Evolutionary conservation across 2,888 invertebrate genomes (phyloP).

Genomic region (Tetragnatha montana): DNA sequence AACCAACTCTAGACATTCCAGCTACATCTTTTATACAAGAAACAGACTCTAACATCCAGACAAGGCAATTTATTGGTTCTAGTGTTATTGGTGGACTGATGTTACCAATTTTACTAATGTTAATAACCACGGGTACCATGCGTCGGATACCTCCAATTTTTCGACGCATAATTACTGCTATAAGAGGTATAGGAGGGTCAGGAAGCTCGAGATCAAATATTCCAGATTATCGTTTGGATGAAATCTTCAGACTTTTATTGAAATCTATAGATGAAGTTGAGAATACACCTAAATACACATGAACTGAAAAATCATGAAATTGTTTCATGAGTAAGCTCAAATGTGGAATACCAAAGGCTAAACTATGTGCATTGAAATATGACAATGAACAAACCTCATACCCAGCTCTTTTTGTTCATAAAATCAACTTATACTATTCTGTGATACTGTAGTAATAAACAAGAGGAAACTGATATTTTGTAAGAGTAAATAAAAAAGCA

Average conservation of each 20-base stretch:
- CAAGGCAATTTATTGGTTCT: conserved; percentile 62
- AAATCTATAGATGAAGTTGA: background rate
- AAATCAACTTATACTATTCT: too few relatives aligned
- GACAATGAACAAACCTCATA: too few relatives aligned
- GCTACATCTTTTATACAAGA: background rate
- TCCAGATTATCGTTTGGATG: conserved; percentile 22
- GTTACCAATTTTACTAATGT: conserved; percentile 62
- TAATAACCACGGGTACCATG: conserved; percentile 39
- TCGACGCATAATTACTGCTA: conserved; percentile 40
- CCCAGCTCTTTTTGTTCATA: too few relatives aligned
- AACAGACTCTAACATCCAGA: background rate
- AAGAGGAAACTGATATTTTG: too few relatives aligned
- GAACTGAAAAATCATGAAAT: background rate
- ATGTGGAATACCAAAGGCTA: too few relatives aligned
- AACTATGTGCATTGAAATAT: too few relatives aligned
- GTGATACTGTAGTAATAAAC: too few relatives aligned
- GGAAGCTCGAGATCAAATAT: conserved; percentile 27
- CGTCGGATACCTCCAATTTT: conserved; percentile 51
- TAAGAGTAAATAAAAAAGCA: too few relatives aligned
- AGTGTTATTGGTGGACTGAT: conserved; percentile 66
- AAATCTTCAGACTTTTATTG: conserved; percentile 35
- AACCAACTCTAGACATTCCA: too few relatives aligned
- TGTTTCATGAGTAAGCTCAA: background rate
- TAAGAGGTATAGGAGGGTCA: conserved; percentile 26
- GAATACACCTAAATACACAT: too few relatives aligned